Percentiles rank a stretch among this genome's conserved stretches.
phyloP scores from a whole-genome alignment of 2,797 vertebrate species.

The Sebastes umbrosus region DNA sequence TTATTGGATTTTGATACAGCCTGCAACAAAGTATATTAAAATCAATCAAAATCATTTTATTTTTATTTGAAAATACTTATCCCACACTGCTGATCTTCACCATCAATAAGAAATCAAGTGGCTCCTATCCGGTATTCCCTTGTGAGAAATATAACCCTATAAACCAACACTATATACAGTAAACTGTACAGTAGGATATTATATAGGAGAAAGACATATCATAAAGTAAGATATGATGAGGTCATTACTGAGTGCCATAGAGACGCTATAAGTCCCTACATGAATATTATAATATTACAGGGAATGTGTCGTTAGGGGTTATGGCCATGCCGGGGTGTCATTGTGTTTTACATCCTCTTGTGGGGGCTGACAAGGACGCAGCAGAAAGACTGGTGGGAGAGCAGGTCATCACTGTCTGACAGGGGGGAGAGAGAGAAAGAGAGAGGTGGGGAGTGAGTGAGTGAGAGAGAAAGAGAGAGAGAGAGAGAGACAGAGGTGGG shows the following conservation, averaged over 20 bases:
- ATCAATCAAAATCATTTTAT: conserved; percentile 3
- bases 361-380: conserved; percentile 42
- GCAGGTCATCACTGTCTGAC: conserved; percentile 63
- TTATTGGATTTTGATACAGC: background rate
- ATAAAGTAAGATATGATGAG: conserved; percentile 30
- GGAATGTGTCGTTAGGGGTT: conserved; percentile 31
- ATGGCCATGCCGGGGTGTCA: conserved; percentile 28
- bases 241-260: conserved; percentile 30
- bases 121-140: background rate
- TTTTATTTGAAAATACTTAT: background rate
- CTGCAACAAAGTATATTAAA: conserved; percentile 15
- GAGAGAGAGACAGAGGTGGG: too few species aligned
- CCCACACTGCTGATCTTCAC: background rate
- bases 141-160: background rate
- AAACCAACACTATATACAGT: background rate
- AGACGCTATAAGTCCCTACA: background rate
- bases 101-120: background rate
- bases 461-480: background rate
- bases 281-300: conserved; percentile 26
- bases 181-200: background rate
- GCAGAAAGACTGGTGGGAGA: conserved; percentile 55
- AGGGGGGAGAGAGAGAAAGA: conserved; percentile 24
- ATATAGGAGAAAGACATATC: conserved; percentile 3
- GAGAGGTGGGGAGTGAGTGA: conserved; percentile 13
- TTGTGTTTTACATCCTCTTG: conserved; percentile 48